Percentiles rank a stretch among this genome's conserved stretches.
phyloP scores from a whole-genome alignment of 1,140 invertebrate species.

The Chrysopa pallens region DNA sequence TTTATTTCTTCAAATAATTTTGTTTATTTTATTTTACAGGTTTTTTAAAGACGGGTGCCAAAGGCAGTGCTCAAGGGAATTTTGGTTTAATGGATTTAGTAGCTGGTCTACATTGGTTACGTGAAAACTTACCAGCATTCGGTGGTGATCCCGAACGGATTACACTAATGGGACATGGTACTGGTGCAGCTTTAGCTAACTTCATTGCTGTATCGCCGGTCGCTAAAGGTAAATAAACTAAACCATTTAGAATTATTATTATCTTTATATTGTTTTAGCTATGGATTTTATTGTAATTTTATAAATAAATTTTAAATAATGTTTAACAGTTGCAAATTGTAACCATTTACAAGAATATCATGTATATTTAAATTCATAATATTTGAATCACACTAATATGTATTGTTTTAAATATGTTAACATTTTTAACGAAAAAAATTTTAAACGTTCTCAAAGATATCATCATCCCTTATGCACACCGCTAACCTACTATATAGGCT shows the following conservation, averaged over 20 bases:
- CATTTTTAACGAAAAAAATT: too few species aligned
- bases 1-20: too few species aligned
- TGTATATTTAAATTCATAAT: too few species aligned
- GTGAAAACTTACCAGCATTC: constrained; percentile 78
- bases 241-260: neutral
- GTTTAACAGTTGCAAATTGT: too few species aligned
- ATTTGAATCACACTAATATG: too few species aligned
- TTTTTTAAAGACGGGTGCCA: constrained; percentile 74
- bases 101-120: constrained; percentile 82
- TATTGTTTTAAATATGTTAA: too few species aligned
- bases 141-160: constrained; percentile 77
- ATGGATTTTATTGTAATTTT: neutral
- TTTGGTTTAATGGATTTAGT: constrained; percentile 89
- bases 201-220: constrained; percentile 86
- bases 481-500: too few species aligned
- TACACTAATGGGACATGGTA: constrained; percentile 82
- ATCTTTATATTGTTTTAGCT: neutral
- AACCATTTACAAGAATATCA: too few species aligned
- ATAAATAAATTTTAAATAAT: too few species aligned
- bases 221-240: constrained; percentile 67
- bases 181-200: constrained; percentile 84
- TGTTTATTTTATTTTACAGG: constrained; percentile 28
- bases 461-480: too few species aligned
- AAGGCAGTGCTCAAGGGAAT: constrained; percentile 76
- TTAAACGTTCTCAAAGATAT: too few species aligned